Base-by-base conservation (phyloP, 2,113 vertebrate genomes). In the Engystomops pustulosus region DNA sequence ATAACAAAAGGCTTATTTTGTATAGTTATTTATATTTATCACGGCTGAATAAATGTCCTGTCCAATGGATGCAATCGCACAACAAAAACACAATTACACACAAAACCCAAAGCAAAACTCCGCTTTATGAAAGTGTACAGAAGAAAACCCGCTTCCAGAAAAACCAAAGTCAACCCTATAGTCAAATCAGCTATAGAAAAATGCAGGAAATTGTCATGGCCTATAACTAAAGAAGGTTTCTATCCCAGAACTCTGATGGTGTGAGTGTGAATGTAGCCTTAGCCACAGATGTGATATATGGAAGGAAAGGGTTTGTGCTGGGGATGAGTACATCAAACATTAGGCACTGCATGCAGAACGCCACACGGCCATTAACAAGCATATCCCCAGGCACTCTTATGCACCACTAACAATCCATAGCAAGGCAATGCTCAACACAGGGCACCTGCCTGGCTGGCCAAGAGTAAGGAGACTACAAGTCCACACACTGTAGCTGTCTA, bases 381-480 rank as follows among this genome's bases (percentile, higher is more conserved):
- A 87, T 87, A 88, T 85, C 84, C 91, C 87, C 79, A 89, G 87
- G 86, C 90, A 91, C 88, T 87, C 88, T 45, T 83, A 88, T 88
- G 88, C 81, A 93, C 92, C 81, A 93, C 92, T 92, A 94, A 92
- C 91, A 88, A 84, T 86, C 92, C 82, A 88, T 45, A 12, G 87
- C 88, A 91, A 88, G 87, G 93, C 93, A 93, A 89, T 88, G 91
- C 87, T 88, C 85, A 91, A 89, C 30, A 87, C 89, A 90, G 90
- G 91, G 87, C 96, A 97, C 95, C 96, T 96, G 97, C 95, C 96
- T 97, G 95, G 94, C 94, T 95, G 94, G 92, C 93, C 92, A 94
- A 86, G 94, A 94, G 89, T 93, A 94, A 92, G 90, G 90, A 91
- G 90, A 91, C 94, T 96, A 98, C 87, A 96, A 95, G 92, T 95